Evolutionary conservation across 1,140 invertebrate species (phyloP), one percentile per base, ranked within the genome.

Genomic region (Drosophila pseudoananassae): DNA sequence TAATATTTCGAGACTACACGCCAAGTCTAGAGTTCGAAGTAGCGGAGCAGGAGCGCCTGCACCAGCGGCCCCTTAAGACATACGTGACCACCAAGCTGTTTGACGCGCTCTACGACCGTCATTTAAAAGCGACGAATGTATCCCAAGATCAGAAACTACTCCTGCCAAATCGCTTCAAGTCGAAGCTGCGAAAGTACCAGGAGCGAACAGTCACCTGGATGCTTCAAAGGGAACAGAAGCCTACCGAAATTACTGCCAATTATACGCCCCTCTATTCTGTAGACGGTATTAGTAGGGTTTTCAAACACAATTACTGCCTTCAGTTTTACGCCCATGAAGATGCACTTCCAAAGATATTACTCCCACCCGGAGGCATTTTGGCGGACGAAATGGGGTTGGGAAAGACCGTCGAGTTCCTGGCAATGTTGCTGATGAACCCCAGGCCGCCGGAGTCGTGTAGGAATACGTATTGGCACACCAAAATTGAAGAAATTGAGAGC

Each of bases 341-440:
- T 3, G 4, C 40, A 33, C 7, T 79, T 1, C 83, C 75, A 0
- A 50, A 12, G 10, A 27, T 82, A 0, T 3, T 59, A 1, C 40
- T 92, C 25, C 92, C 92, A 36, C 93, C 93, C n/a, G 96, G 96
- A 53, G 96, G 96, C 5, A 96, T 97, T 56, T 91, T 97, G 47
- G 96, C 96, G 14, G 96, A 97, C 92, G 96, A 97, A 92, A 97
- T 97, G 96, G 96, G 96, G 8, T 90, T 97, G 14, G 96, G 96
- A 1, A 97, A 97, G 92, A 97, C 96, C 0, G 94, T 97, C 4
- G 96, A 97, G 92, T 93, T 97, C 17, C 80, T 97, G 9, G 94
- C 95, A 12, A 93, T 94, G 57, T 93, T 97, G 72, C 83, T 97
- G 45, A 79, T 92, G 3, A 93, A 96, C 92, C 93, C 93, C 9